Percentiles rank a stretch among this genome's conserved stretches.
phyloP scores from a whole-genome alignment of 2,888 invertebrate species.

The Lepidocyrtoides sp. region DNA sequence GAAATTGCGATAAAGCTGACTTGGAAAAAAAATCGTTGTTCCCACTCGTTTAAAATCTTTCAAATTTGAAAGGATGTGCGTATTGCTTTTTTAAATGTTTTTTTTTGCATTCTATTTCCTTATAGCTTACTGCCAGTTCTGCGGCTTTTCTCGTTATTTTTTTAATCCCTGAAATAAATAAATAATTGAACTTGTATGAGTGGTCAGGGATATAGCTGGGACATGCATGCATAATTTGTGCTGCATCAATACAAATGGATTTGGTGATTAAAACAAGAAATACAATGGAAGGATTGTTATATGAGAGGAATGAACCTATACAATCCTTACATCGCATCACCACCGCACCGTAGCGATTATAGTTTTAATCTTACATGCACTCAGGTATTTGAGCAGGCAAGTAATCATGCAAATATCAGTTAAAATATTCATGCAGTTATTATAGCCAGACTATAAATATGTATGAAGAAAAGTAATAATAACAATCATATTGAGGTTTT shows the following conservation, averaged over 20 bases:
- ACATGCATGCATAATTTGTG: too few relatives aligned
- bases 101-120: not conserved
- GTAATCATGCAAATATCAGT: too few relatives aligned
- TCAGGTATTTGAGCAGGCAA: not conserved
- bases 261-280: slow-evolving; percentile 8
- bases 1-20: not conserved
- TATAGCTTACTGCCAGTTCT: too few relatives aligned
- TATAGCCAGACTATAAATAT: too few relatives aligned
- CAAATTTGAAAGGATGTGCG: not conserved
- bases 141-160: not conserved
- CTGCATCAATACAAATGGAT: too few relatives aligned
- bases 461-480: not conserved
- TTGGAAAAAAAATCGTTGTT: not conserved
- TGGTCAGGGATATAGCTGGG: too few relatives aligned
- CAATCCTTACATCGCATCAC: too few relatives aligned
- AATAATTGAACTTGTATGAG: not conserved
- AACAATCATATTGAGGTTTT: slow-evolving; percentile 20
- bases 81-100: not conserved
- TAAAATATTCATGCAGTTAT: too few relatives aligned
- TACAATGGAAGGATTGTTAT: not conserved
- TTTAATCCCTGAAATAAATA: not conserved
- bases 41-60: not conserved
- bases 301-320: slow-evolving; percentile 34
- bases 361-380: not conserved
- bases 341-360: too few relatives aligned